These are phyloP conservation scores for Vipera latastei DNA, from an alignment of 2,797 vertebrate species.

Conservation along the genomic window DNA sequence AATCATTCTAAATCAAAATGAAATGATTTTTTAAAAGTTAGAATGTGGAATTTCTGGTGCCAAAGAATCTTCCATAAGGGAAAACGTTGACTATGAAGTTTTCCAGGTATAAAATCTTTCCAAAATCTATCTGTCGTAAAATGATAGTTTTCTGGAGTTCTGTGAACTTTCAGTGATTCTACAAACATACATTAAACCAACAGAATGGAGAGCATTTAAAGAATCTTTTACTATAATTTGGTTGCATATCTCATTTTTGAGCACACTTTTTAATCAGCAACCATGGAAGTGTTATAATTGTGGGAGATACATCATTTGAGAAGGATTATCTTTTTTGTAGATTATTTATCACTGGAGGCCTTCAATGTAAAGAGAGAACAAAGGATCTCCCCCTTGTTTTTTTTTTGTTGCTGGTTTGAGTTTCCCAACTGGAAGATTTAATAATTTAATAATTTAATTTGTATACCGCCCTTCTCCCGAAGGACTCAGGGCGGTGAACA, in stretches of 20 bases:
- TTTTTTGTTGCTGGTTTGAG: neutral
- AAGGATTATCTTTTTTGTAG: neutral
- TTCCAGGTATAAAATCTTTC: neutral
- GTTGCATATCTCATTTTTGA: neutral
- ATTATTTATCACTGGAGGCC: neutral
- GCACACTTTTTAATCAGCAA: neutral
- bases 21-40: neutral
- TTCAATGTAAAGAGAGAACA: neutral
- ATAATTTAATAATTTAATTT: no score
- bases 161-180: neutral
- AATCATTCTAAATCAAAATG: constrained; percentile 13
- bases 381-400: neutral
- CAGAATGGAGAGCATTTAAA: neutral
- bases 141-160: neutral
- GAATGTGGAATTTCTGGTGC: neutral
- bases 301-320: neutral
- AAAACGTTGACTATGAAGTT: neutral
- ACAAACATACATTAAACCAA: neutral
- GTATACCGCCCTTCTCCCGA: no score
- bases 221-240: neutral
- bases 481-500: no score
- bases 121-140: neutral
- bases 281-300: neutral
- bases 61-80: neutral
- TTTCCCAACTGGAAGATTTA: neutral